These are phyloP conservation scores for Fissipunctia ypsillon DNA, from an alignment of 2,888 invertebrate genomes.

Conservation along the genomic window DNA sequence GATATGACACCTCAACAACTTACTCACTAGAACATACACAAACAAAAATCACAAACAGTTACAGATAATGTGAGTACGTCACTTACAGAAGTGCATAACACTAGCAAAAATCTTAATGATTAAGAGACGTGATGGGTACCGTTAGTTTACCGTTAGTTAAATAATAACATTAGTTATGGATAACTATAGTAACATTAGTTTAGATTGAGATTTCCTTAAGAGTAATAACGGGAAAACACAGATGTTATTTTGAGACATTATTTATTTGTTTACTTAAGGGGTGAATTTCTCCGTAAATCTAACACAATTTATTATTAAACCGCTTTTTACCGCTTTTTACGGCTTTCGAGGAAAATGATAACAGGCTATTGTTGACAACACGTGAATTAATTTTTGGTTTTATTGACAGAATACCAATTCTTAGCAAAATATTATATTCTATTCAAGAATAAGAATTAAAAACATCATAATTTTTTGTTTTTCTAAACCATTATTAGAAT, in stretches of 20 bases:
- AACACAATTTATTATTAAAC: conserved; percentile 12
- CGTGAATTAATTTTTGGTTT: not conserved
- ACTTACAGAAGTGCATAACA: too few relatives aligned
- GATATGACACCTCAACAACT: too few relatives aligned
- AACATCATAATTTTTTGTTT: not conserved
- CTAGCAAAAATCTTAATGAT: too few relatives aligned
- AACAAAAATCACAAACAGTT: too few relatives aligned
- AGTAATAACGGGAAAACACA: not conserved
- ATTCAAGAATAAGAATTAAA: not conserved
- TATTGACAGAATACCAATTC: not conserved
- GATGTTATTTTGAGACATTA: not conserved
- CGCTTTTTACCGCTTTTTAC: not conserved
- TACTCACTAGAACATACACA: too few relatives aligned
- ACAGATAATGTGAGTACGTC: too few relatives aligned
- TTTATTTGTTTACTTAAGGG: conserved; percentile 6
- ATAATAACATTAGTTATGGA: too few relatives aligned
- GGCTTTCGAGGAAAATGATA: not conserved
- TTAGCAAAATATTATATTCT: too few relatives aligned
- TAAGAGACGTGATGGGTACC: too few relatives aligned
- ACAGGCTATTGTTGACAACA: not conserved
- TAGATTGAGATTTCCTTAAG: not conserved
- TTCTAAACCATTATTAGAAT: too few relatives aligned
- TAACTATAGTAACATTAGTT: not conserved
- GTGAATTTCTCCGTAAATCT: not conserved
- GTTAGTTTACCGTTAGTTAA: too few relatives aligned